Base-by-base conservation (phyloP, 2,113 vertebrate genomes). In the Sprattus sprattus region DNA sequence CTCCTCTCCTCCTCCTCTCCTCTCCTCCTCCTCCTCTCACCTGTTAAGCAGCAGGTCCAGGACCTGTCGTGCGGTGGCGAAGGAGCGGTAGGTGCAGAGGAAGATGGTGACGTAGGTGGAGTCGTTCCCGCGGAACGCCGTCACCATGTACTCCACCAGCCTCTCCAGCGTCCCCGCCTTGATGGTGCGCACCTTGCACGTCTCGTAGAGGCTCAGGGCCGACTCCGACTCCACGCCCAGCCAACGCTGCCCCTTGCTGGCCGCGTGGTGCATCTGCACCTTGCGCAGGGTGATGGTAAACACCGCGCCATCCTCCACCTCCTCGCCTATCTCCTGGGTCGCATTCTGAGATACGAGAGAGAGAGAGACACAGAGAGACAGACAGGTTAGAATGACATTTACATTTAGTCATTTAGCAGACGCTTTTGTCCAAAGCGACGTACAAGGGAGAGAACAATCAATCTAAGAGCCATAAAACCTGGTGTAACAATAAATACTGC, bases 91-190 rank as follows among this genome's bases (percentile, higher is more conserved):
- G 0, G 98, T 99, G 92, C 98, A 99, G 85, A 99, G 95, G 94
- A 99, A 99, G 94, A 99, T 96, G 92, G 98, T 99, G 94, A 99
- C 97, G 0, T 99, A 99, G 88, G 98, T 99, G 91, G 98, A 98
- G 93, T 99, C 98, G 57, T 98, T 98, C 90, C 96, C 97, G 88
- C 96, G 96, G 93, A 99, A 99, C 81, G 98, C 98, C 0, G 97
- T 96, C 88, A 99, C 97, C 95, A 99, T 96, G 94, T 99, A 98
- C 91, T 99, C 98, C 95, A 99, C 98, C 94, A 99, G 96, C 89
- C 96, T 94, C 96, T 99, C 98, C 93, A 99, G 95, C 0, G 98
- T 99, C 85, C 98, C 98, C 0, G 98, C 98, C 93, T 99, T 99
- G 91, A 99, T 99, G 0, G 97, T 98, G 52, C 98, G 94, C 89